phyloP scores from a whole-genome alignment of 2,888 invertebrate species.

The Nomada flava region DNA sequence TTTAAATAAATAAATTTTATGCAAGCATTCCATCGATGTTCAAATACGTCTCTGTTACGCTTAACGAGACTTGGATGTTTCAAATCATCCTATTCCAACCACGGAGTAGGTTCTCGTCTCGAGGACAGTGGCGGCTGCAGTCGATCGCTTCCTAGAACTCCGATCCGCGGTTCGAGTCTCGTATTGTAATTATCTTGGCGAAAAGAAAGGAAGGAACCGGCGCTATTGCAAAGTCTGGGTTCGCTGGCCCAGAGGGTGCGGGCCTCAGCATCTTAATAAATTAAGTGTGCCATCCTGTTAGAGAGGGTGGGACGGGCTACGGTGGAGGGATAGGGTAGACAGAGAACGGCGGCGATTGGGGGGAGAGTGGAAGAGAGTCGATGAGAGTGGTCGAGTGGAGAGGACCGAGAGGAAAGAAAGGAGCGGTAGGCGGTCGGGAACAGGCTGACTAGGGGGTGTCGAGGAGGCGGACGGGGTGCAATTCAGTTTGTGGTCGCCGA shows the following conservation, averaged over 20 bases:
- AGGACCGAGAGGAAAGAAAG: conserved; percentile 41
- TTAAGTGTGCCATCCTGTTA: conserved; percentile 33
- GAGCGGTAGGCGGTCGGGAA: conserved; percentile 50
- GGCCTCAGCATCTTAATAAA: conserved; percentile 49
- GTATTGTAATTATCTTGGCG: conserved; percentile 37
- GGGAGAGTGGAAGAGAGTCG: conserved; percentile 1
- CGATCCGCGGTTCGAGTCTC: not conserved
- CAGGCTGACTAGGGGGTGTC: conserved; percentile 3
- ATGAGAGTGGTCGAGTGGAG: not conserved
- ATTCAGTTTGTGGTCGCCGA: conserved; percentile 75
- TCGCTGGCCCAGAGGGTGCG: conserved; percentile 23
- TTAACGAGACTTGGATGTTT: no score
- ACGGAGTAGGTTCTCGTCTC: not conserved
- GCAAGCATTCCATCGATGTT: not conserved
- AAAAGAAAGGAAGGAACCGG: conserved; percentile 19
- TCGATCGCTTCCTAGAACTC: conserved; percentile 13
- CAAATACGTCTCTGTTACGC: no score
- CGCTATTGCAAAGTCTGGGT: conserved; percentile 19
- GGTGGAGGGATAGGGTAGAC: not conserved
- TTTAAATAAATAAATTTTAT: not conserved
- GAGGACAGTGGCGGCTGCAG: not conserved
- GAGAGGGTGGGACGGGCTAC: conserved; percentile 22
- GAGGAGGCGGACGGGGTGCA: conserved; percentile 53
- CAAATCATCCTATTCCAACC: no score
- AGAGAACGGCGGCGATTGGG: not conserved